Base-by-base conservation (phyloP, 2,888 invertebrate species). In the Stenotaenia linearis region DNA sequence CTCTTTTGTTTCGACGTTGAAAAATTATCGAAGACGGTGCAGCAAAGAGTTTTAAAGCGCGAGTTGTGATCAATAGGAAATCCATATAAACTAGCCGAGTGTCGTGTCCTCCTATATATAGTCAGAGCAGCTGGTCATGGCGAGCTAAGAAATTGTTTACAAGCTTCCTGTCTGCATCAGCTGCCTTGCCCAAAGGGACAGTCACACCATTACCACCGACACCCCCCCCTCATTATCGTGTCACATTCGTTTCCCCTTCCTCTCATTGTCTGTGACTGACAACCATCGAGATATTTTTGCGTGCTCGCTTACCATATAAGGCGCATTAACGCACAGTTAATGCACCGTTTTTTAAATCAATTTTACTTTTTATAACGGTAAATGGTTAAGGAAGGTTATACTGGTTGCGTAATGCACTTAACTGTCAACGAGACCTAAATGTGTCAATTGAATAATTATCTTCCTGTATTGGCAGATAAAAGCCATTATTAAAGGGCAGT, bases 381-480 rank as follows among this genome's bases (percentile, higher is more conserved):
- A n/a, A n/a, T n/a, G n/a, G n/a, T n/a, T n/a, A n/a, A n/a, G n/a
- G n/a, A n/a, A n/a, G n/a, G n/a, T n/a, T n/a, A n/a, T n/a, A n/a
- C n/a, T 28, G 25, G 12, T 69, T 69, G n/a, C 69, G n/a, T 69
- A 69, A 69, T 69, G 28, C 21, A 56, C 6, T 56, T 56, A 18
- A n/a, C 69, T 69, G 69, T 69, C 69, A 28, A 28, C 25, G 23
- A 69, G 69, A 5, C 25, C 25, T 69, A 10, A 69, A 69, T n/a
- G 69, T 69, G 69, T 69, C 69, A 69, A 69, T 69, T 69, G 69
- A 28, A 69, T 69, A 69, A 69, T 69, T 25, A 69, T 69, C 69
- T 69, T 69, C 69, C 69, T 69, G 69, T 56, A 21, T 69, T 69
- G 15, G 10, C 69, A 25, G 3, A 69, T 23, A 69, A 69, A 25